A percentile compares a stretch with the other conserved stretches of the same genome.
Conservation (phyloP, 2,113 vertebrate species). For the Isurus oxyrinchus region DNA sequence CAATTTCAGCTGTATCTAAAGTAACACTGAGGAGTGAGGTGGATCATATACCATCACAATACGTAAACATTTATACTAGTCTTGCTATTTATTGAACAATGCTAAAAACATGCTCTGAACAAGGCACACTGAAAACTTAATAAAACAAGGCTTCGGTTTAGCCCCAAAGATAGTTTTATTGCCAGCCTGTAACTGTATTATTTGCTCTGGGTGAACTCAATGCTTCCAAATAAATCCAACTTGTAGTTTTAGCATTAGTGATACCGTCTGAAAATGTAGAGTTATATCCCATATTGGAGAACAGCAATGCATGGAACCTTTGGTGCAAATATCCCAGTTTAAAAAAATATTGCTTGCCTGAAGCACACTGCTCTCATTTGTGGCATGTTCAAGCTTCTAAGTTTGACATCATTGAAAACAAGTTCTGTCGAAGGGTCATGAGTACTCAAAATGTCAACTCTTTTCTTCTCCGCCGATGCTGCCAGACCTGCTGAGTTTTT, state of each 20-base stretch:
- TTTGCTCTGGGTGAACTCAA: background rate
- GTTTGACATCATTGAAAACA: background rate
- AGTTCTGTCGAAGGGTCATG: too few relatives aligned
- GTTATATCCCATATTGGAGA: background rate
- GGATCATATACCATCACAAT: background rate
- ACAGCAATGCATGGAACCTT: background rate
- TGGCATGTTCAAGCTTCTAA: background rate
- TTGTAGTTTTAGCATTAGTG: too few relatives aligned
- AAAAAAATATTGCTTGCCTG: background rate
- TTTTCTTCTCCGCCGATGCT: too few relatives aligned
- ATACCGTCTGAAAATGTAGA: background rate
- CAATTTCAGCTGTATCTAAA: background rate
- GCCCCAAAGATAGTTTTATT: too few relatives aligned
- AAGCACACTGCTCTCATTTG: background rate
- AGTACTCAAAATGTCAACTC: too few relatives aligned
- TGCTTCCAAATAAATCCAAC: background rate
- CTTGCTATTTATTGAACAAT: background rate
- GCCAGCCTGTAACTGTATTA: too few relatives aligned
- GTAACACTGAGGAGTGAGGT: background rate
- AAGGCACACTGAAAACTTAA: background rate
- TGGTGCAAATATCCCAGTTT: too few relatives aligned
- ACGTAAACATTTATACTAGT: background rate
- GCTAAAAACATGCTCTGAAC: background rate
- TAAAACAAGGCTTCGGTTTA: too few relatives aligned
- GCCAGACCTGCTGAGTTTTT: too few relatives aligned